Conservation (phyloP, 2,113 vertebrate species). For the Pelecanoides urinatrix region DNA sequence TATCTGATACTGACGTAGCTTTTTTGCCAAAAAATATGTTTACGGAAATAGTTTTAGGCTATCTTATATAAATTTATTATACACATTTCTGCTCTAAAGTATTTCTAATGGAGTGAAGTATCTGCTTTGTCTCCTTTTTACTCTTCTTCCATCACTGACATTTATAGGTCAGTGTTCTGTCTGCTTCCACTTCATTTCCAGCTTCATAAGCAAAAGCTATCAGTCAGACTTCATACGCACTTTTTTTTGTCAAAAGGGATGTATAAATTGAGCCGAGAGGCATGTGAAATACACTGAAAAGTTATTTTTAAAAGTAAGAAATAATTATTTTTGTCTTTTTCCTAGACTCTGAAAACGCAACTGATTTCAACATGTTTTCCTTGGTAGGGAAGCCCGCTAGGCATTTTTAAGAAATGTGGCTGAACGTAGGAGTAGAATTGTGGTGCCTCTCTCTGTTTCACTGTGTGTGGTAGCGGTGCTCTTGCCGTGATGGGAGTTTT, state of each 20-base stretch:
- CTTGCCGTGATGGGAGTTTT: background rate
- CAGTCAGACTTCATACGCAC: background rate
- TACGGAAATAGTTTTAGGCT: background rate
- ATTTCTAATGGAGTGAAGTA: background rate
- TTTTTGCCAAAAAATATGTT: background rate
- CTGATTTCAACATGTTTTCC: background rate
- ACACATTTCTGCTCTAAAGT: background rate
- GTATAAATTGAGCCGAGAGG: background rate
- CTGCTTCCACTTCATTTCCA: background rate
- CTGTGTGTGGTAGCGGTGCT: background rate
- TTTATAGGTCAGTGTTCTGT: constrained; percentile 6
- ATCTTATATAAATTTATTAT: background rate
- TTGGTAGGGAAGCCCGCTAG: background rate
- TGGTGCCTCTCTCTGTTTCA: background rate
- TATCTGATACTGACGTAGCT: background rate
- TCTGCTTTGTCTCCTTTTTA: background rate
- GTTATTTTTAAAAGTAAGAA: background rate
- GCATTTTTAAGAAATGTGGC: background rate
- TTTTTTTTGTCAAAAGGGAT: background rate
- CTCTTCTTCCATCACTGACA: background rate
- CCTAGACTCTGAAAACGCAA: background rate
- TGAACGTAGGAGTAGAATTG: background rate
- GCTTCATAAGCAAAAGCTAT: background rate
- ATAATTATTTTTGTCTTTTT: background rate
- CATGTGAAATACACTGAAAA: background rate